These are phyloP conservation scores for Troides aeacus DNA, from an alignment of 2,888 invertebrate species.

Conservation along the genomic window DNA sequence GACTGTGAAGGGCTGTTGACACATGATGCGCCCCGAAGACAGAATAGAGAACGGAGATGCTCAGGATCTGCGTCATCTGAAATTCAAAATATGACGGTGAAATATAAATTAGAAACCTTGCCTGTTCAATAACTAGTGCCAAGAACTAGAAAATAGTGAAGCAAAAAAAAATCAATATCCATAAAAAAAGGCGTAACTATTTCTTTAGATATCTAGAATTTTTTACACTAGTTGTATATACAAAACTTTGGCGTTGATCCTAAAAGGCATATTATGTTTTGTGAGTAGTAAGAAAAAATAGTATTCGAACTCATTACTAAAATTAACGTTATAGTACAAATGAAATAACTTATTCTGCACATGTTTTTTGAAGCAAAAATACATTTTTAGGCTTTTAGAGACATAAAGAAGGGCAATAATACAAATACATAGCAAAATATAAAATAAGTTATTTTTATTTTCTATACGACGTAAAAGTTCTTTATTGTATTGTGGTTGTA, in stretches of 20 bases:
- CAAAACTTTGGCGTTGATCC: background rate
- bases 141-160: slow-evolving; percentile 35
- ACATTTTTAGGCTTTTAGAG: too few relatives aligned
- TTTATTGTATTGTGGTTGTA: too few relatives aligned
- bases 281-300: too few relatives aligned
- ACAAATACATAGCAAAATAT: too few relatives aligned
- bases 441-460: too few relatives aligned
- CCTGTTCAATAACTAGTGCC: slow-evolving; percentile 47
- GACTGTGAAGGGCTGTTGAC: slow-evolving; percentile 41
- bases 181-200: background rate
- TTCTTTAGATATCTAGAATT: background rate
- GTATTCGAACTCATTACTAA: too few relatives aligned
- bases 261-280: too few relatives aligned
- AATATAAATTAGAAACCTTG: slow-evolving; percentile 45
- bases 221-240: background rate
- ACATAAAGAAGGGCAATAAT: too few relatives aligned
- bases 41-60: slow-evolving; percentile 38
- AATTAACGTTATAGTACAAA: too few relatives aligned
- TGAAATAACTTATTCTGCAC: too few relatives aligned
- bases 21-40: slow-evolving; percentile 45
- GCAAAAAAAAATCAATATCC: background rate
- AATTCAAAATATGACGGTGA: slow-evolving; percentile 48
- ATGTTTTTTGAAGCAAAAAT: too few relatives aligned
- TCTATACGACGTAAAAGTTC: too few relatives aligned
- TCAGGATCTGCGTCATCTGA: slow-evolving; percentile 52